Evolutionary conservation across 2,113 vertebrate genomes (phyloP).

Genomic region (Phainopepla nitens): DNA sequence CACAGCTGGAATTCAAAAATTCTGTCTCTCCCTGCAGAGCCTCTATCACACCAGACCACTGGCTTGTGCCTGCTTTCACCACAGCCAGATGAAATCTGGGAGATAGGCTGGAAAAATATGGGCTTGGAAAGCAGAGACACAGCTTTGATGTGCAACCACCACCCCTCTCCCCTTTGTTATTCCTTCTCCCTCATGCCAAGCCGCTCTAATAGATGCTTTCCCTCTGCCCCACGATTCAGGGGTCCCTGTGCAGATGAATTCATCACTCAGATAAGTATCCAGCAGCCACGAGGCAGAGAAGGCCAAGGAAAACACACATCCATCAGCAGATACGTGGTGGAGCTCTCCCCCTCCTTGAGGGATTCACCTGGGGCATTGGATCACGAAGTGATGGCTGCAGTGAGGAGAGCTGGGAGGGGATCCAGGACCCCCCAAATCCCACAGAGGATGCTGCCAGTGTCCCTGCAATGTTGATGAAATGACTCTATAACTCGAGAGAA

Average conservation of each 20-base stretch:
- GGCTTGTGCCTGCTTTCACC: background rate
- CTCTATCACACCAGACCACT: background rate
- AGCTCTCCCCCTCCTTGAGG: background rate
- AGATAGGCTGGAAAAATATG: background rate
- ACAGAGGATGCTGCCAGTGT: background rate
- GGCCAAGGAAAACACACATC: conserved; percentile 16
- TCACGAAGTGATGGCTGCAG: rapidly evolving
- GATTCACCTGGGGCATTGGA: background rate
- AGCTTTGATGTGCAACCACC: conserved; percentile 40
- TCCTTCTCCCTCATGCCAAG: background rate
- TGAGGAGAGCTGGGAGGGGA: background rate
- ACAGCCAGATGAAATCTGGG: background rate
- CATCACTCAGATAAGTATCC: conserved; percentile 21
- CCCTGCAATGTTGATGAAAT: rapidly evolving
- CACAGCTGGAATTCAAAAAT: background rate
- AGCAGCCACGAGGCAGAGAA: background rate
- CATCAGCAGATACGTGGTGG: background rate
- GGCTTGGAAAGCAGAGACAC: background rate
- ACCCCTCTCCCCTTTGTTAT: background rate
- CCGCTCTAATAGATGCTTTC: background rate
- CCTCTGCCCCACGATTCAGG: background rate
- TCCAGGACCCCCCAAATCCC: background rate
- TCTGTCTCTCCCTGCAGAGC: background rate
- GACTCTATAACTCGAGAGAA: no score
- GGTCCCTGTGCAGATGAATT: background rate